These are phyloP conservation scores for Nothocercus julius DNA, from an alignment of 2,113 vertebrate genomes.

Conservation along the genomic window DNA sequence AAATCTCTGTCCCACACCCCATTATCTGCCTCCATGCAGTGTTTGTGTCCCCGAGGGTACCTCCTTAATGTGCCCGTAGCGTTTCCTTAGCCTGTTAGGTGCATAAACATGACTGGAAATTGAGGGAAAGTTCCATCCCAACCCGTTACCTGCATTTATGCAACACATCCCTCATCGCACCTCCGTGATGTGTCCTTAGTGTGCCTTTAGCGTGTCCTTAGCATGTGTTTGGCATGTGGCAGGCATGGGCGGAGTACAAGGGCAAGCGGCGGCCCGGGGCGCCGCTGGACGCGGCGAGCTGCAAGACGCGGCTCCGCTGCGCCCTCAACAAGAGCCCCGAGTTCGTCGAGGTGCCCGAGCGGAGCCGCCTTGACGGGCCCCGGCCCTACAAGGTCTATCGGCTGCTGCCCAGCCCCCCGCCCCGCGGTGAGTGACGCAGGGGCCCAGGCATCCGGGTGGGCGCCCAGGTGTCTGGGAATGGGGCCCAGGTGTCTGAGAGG, in stretches of 20 bases:
- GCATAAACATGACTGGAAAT: too few relatives aligned
- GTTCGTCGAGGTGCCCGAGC: constrained; percentile 81
- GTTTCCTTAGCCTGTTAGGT: too few relatives aligned
- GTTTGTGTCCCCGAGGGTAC: too few relatives aligned
- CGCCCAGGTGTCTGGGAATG: constrained; percentile 80
- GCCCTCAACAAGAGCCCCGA: constrained; percentile 91
- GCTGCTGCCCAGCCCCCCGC: constrained; percentile 82
- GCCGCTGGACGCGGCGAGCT: constrained; percentile 78
- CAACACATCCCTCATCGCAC: neutral
- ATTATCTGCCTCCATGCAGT: neutral
- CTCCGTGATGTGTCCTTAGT: neutral
- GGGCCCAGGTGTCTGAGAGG: too few relatives aligned
- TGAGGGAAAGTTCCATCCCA: too few relatives aligned
- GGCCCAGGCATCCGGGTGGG: constrained; percentile 87
- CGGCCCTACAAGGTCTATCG: constrained; percentile 93
- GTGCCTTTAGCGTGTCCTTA: too few relatives aligned
- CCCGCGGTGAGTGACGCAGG: constrained; percentile 84
- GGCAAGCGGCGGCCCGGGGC: constrained; percentile 76
- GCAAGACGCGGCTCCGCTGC: constrained; percentile 91
- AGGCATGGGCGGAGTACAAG: constrained; percentile 91
- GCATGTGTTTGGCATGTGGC: neutral
- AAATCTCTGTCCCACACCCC: too few relatives aligned
- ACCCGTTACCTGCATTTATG: neutral
- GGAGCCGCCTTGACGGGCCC: constrained; percentile 82
- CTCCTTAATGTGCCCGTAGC: too few relatives aligned